Evolutionary conservation across 1,140 invertebrate genomes (phyloP), one percentile per base, ranked within the genome.

Genomic region (Drosophila takahashii): DNA sequence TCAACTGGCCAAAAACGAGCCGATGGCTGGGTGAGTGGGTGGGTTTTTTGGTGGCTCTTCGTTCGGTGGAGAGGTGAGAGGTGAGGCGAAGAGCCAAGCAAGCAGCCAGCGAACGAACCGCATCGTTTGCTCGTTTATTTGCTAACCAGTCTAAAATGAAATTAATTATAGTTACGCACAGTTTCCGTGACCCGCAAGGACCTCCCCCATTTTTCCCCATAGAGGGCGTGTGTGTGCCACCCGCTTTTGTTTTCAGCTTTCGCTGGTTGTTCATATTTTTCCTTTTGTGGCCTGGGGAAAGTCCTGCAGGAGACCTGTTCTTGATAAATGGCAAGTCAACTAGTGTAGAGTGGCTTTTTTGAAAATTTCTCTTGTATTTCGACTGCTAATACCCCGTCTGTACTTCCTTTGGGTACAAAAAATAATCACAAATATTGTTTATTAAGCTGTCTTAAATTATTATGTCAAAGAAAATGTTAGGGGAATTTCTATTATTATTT

Each of bases 111-210:
- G 27, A 80, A 61, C 42, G 72, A 69, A 83, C 83, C 84, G 59
- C 83, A 87, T 87, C 83, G 83, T 86, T 86, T 86, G 83, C 83
- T 89, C 83, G 84, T 83, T 87, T 87, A 87, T 89, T 87, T 87
- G 83, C 83, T 83, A 87, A 87, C 84, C 86, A 79, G 83, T 87
- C 83, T 89, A 87, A 87, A 87, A 87, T 87, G 83, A 87, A 89
- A 87, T 87, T 87, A 87, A 87, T 87, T 83, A 87, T 87, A 87
- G 83, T 89, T 87, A 79, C 70, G 83, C 79, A 83, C 84, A 86
- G 83, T 76, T 87, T 81, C 69, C 61, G 60, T 64, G 75, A 54
- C 56, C 56, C 76, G 50, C 41, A 64, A 47, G 50, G 52, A 36
- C 60, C 18, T 45, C 15, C 15, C 3, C 34, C 32, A 18, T 29